A percentile compares a stretch with the other conserved stretches of the same genome.
Conservation (phyloP, 2,113 vertebrate genomes). For the Hippopotamus amphibius region DNA sequence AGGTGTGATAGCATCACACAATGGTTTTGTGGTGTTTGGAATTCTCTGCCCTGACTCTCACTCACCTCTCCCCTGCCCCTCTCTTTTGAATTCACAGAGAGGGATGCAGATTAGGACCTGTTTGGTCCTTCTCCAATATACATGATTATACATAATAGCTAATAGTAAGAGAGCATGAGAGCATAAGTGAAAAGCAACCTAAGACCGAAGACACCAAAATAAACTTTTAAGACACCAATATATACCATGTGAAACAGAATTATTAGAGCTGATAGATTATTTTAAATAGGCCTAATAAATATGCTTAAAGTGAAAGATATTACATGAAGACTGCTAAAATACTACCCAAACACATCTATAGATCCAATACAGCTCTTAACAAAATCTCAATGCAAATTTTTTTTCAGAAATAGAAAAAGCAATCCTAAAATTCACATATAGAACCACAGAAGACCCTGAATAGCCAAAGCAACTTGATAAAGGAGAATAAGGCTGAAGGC, state of each 20-base stretch:
- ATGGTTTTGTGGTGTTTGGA: neutral
- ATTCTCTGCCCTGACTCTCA: neutral
- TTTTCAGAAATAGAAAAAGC: neutral
- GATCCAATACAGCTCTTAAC: neutral
- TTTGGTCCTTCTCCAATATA: neutral
- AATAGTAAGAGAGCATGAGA: neutral
- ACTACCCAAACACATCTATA: neutral
- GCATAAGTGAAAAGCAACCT: neutral
- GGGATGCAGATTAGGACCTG: neutral
- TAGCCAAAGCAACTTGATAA: neutral
- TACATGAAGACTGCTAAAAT: neutral
- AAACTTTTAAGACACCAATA: neutral
- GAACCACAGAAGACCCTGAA: neutral
- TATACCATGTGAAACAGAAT: neutral
- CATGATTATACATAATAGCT: neutral
- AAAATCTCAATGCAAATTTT: neutral
- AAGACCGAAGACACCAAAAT: neutral
- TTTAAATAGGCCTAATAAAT: neutral
- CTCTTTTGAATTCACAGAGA: neutral
- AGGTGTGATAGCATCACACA: neutral
- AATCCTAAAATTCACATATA: neutral
- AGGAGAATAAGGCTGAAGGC: neutral
- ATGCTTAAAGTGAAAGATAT: neutral
- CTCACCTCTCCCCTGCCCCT: neutral
- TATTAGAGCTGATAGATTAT: neutral